phyloP scores from a whole-genome alignment of 2,113 vertebrate genomes.

The Triplophysa siluroides region DNA sequence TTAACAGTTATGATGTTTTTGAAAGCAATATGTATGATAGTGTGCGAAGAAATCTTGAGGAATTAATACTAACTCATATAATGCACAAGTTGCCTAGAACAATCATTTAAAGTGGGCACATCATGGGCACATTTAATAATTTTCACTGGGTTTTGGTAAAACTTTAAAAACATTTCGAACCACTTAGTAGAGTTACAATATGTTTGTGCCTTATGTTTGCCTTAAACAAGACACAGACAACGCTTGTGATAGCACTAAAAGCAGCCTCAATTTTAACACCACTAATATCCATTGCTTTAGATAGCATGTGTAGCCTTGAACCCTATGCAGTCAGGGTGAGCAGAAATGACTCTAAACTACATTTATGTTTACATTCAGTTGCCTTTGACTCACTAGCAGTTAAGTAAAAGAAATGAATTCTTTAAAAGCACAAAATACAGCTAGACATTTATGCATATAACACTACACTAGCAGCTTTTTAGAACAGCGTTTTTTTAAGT shows the following conservation, averaged over 20 bases:
- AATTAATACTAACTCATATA: neutral
- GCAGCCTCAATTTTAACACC: neutral
- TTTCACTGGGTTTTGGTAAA: neutral
- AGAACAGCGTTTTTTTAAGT: neutral
- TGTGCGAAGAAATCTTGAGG: conserved; percentile 12
- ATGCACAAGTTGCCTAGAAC: conserved; percentile 11
- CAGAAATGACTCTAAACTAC: neutral
- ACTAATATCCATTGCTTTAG: neutral
- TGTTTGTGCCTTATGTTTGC: neutral
- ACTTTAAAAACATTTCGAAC: neutral
- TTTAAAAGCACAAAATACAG: neutral
- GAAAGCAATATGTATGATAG: neutral
- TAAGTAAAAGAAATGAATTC: neutral
- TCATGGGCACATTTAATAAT: neutral
- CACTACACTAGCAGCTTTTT: neutral
- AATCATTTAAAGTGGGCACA: conserved; percentile 8
- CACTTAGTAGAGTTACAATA: neutral
- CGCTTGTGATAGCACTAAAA: neutral
- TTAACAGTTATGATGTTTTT: neutral
- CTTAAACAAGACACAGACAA: neutral
- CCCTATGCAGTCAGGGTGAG: neutral
- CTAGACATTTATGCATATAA: neutral
- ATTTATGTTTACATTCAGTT: conserved; percentile 15
- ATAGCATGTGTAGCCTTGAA: neutral
- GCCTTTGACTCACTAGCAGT: neutral